These are phyloP conservation scores for Gonatopus flavifemur DNA, from an alignment of 1,140 invertebrate species.

Conservation along the genomic window DNA sequence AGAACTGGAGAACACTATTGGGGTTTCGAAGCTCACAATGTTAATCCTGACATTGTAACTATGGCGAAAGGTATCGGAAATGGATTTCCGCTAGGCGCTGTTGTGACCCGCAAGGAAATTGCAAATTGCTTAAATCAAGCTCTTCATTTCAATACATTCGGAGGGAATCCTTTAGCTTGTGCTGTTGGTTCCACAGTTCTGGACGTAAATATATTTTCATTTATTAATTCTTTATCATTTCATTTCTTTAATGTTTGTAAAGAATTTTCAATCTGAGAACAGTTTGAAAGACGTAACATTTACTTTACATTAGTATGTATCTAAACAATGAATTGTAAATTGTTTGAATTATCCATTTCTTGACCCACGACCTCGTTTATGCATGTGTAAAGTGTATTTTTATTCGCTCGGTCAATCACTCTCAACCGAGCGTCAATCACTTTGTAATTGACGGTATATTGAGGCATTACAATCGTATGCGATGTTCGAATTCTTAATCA, in stretches of 20 bases:
- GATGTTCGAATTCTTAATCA: constrained; percentile 44
- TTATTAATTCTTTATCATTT: constrained; percentile 1
- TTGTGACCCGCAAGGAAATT: constrained; percentile 87
- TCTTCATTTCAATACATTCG: constrained; percentile 94
- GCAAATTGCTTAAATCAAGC: constrained; percentile 74
- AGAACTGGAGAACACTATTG: constrained; percentile 92
- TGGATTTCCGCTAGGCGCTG: constrained; percentile 92
- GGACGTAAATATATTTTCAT: constrained; percentile 64
- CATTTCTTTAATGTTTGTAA: constrained; percentile 2
- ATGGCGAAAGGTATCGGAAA: constrained; percentile 91
- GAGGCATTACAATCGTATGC: too few relatives aligned
- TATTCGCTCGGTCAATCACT: too few relatives aligned
- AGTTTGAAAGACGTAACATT: too few relatives aligned
- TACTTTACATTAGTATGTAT: too few relatives aligned
- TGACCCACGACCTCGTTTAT: too few relatives aligned
- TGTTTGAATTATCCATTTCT: too few relatives aligned
- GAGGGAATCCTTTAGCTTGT: constrained; percentile 90
- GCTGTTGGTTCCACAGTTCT: constrained; percentile 86
- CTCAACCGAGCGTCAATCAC: too few relatives aligned
- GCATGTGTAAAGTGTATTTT: too few relatives aligned
- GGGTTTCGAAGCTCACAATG: constrained; percentile 88
- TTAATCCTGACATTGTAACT: constrained; percentile 90
- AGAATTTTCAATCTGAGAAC: too few relatives aligned
- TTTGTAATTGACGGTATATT: too few relatives aligned
- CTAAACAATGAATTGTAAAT: too few relatives aligned